phyloP scores from a whole-genome alignment of 1,140 invertebrate genomes.

The Ridgeia piscesae region DNA sequence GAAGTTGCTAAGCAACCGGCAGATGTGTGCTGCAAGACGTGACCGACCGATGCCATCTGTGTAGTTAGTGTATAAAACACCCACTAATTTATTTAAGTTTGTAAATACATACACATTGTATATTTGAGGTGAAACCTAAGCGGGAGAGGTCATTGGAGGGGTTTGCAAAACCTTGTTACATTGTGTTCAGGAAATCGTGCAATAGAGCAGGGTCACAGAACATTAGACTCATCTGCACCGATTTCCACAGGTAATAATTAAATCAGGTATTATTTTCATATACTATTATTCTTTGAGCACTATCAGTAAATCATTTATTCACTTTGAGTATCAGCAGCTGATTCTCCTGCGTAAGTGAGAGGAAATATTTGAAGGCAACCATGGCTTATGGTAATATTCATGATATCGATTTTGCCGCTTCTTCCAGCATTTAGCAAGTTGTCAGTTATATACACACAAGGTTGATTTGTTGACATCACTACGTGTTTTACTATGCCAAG shows the following conservation, averaged over 20 bases:
- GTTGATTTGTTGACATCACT: not conserved
- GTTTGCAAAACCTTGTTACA: not conserved
- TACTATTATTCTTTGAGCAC: not conserved
- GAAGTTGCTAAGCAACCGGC: not conserved
- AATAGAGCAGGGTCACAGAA: not conserved
- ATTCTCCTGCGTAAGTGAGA: too few relatives aligned
- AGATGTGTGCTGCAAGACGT: not conserved
- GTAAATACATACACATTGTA: not conserved
- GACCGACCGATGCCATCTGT: not conserved
- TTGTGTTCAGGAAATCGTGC: not conserved
- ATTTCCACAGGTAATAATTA: not conserved
- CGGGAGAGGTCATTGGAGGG: not conserved
- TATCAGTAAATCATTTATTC: too few relatives aligned
- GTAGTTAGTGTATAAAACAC: not conserved
- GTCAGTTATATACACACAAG: not conserved
- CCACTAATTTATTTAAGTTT: not conserved
- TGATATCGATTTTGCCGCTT: not conserved
- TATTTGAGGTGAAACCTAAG: not conserved
- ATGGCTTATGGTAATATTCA: not conserved
- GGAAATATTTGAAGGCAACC: too few relatives aligned
- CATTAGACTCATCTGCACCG: not conserved
- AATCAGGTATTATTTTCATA: not conserved
- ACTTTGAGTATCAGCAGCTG: too few relatives aligned
- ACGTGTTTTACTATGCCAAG: not conserved
- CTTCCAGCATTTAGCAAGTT: not conserved